Conservation (phyloP, 1,140 invertebrate genomes). For the Rhynchophorus ferrugineus region DNA sequence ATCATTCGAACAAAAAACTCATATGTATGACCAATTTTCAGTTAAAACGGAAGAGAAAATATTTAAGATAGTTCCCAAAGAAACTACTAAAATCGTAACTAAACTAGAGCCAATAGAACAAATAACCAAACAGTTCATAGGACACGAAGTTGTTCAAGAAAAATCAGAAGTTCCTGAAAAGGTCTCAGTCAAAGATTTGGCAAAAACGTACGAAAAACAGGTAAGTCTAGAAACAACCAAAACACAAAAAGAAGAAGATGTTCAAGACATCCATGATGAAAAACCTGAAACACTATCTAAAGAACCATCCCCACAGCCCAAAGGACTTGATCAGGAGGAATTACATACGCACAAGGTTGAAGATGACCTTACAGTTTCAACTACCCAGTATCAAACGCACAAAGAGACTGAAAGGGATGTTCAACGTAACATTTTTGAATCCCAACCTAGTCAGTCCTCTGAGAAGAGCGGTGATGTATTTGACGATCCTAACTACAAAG, state of each 20-base stretch:
- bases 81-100: neutral
- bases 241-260: neutral
- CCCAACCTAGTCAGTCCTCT: constrained; percentile 28
- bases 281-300: no score
- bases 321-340: neutral
- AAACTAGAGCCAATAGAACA: neutral
- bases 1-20: constrained; percentile 3
- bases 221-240: neutral
- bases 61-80: neutral
- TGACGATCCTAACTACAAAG: constrained; percentile 12
- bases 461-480: constrained; percentile 23
- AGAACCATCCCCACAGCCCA: neutral
- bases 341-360: constrained; percentile 16
- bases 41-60: neutral
- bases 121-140: neutral
- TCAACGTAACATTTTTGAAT: constrained; percentile 25
- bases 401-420: constrained; percentile 26
- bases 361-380: constrained; percentile 19
- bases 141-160: neutral
- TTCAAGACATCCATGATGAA: no score
- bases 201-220: neutral
- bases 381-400: constrained; percentile 25
- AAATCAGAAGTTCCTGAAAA: neutral
- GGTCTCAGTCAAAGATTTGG: neutral
- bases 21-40: neutral